These are phyloP conservation scores for Dryadula phaetusa DNA, from an alignment of 2,888 invertebrate species.

Conservation along the genomic window DNA sequence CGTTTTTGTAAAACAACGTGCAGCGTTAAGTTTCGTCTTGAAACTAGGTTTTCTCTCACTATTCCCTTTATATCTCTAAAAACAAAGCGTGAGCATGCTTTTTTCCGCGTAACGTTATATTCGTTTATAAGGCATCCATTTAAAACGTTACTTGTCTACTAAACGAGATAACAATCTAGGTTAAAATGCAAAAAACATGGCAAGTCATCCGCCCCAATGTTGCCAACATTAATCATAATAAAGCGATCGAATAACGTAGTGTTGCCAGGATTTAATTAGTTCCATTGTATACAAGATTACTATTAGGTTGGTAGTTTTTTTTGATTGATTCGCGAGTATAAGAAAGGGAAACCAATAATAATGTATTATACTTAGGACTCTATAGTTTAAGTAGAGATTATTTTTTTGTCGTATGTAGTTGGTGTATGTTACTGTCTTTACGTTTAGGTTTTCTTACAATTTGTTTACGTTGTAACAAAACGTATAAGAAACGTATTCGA, in stretches of 20 bases:
- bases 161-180: slow-evolving; percentile 10
- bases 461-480: too few species aligned
- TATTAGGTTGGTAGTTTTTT: slow-evolving; percentile 17
- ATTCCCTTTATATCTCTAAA: too few species aligned
- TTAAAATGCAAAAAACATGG: slow-evolving; percentile 20
- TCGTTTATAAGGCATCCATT: not conserved
- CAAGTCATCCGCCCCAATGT: slow-evolving; percentile 22
- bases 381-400: not conserved
- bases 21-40: too few species aligned
- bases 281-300: slow-evolving; percentile 12
- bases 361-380: not conserved
- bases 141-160: not conserved
- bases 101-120: too few species aligned
- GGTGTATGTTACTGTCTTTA: too few species aligned
- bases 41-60: too few species aligned
- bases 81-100: too few species aligned
- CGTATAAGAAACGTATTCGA: too few species aligned
- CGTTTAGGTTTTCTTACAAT: too few species aligned
- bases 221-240: slow-evolving; percentile 35
- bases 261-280: slow-evolving; percentile 27
- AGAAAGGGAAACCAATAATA: slow-evolving; percentile 8
- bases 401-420: too few species aligned
- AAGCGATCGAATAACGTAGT: slow-evolving; percentile 18
- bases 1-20: too few species aligned
- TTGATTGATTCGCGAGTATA: slow-evolving; percentile 7